A percentile compares a stretch with the other conserved stretches of the same genome.
These are phyloP conservation scores for Lithophane socia DNA, from an alignment of 2,888 invertebrate genomes.

Conservation along the genomic window DNA sequence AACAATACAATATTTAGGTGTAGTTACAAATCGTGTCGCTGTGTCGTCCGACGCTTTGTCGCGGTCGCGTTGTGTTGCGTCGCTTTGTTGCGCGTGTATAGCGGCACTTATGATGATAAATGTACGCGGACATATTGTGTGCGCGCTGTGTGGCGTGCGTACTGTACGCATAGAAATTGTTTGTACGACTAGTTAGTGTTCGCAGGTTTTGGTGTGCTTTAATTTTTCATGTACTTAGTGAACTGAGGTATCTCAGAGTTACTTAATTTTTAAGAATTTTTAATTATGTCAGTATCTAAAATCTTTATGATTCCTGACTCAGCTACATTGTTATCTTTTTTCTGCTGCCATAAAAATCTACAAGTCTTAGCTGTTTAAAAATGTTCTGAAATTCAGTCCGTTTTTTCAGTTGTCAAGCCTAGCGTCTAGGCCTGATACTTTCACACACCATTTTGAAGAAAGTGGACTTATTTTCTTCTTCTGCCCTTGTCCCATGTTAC, in stretches of 20 bases:
- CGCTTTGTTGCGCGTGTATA: slow-evolving; percentile 75
- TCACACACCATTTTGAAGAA: neutral
- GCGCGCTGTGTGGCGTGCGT: slow-evolving; percentile 68
- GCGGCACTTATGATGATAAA: slow-evolving; percentile 88
- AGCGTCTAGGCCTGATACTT: fast-evolving
- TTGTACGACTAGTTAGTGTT: slow-evolving; percentile 8
- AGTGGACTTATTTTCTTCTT: too few species aligned
- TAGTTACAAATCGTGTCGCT: slow-evolving; percentile 70
- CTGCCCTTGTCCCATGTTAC: fast-evolving
- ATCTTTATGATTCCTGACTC: neutral
- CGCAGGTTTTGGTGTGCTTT: neutral
- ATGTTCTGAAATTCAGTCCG: neutral
- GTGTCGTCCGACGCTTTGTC: slow-evolving; percentile 66
- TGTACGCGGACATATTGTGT: slow-evolving; percentile 77
- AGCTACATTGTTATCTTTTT: neutral
- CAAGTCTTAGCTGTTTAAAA: neutral
- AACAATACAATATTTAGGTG: slow-evolving; percentile 73
- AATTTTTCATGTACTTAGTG: neutral
- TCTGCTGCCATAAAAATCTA: neutral
- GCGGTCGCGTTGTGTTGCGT: slow-evolving; percentile 64
- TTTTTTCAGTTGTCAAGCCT: neutral
- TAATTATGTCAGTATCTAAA: neutral
- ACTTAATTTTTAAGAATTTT: neutral
- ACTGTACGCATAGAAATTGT: slow-evolving; percentile 71
- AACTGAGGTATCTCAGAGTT: neutral